Evolutionary conservation across 2,888 invertebrate species (phyloP).

Genomic region (Drosophila leonis): DNA sequence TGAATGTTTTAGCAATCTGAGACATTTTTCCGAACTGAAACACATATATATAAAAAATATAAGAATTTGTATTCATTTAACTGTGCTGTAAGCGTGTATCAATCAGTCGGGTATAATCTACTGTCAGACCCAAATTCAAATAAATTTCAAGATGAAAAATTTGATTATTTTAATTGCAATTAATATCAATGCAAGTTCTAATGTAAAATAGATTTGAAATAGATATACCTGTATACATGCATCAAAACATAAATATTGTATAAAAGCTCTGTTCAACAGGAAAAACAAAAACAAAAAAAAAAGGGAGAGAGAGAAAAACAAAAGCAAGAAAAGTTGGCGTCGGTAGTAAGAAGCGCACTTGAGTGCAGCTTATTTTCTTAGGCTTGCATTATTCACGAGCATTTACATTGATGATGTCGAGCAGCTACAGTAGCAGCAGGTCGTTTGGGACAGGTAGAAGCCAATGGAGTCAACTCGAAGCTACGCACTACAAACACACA

Average conservation of each 20-base stretch:
- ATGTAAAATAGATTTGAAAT: background rate
- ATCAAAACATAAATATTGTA: background rate
- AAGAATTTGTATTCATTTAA: no score
- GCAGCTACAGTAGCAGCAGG: constrained; percentile 32
- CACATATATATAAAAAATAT: no score
- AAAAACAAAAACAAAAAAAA: background rate
- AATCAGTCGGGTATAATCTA: no score
- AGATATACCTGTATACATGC: background rate
- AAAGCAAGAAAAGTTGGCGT: constrained; percentile 24
- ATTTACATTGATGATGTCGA: constrained; percentile 77
- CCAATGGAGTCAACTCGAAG: constrained; percentile 30
- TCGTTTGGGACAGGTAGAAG: constrained; percentile 47
- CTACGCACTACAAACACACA: constrained; percentile 51
- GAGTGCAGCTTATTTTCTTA: constrained; percentile 81
- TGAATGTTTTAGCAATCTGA: no score
- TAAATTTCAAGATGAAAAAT: background rate
- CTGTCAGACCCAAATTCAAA: no score
- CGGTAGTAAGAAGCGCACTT: constrained; percentile 59
- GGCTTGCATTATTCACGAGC: constrained; percentile 78
- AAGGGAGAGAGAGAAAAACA: background rate
- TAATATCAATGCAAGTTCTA: background rate
- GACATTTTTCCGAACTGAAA: no score
- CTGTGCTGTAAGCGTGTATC: no score
- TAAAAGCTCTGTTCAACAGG: background rate
- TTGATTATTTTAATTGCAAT: background rate